Evolutionary conservation across 1,140 invertebrate species (phyloP).

Genomic region (Tetramorium parvispinum): DNA sequence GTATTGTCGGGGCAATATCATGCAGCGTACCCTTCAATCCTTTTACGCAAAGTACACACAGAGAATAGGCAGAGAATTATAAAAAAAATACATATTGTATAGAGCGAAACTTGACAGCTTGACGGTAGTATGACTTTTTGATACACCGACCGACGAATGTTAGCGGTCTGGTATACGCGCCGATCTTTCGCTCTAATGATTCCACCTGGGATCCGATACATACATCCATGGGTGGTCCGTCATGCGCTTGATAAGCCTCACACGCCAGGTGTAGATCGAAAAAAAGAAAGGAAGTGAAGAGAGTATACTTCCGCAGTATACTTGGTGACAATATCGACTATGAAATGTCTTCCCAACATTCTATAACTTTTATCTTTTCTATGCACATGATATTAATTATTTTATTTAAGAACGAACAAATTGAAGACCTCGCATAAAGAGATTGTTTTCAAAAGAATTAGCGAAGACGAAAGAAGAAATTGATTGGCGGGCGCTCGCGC

Average conservation of each 20-base stretch:
- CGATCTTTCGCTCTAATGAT: slow-evolving; percentile 58
- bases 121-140: slow-evolving; percentile 26
- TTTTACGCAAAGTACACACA: background rate
- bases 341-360: background rate
- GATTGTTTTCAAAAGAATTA: background rate
- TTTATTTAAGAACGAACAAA: background rate
- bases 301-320: background rate
- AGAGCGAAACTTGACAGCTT: slow-evolving; percentile 19
- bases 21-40: background rate
- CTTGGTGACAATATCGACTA: background rate
- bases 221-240: slow-evolving; percentile 61
- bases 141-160: slow-evolving; percentile 41
- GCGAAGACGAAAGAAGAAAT: background rate
- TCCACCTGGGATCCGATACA: slow-evolving; percentile 52
- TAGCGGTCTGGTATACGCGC: slow-evolving; percentile 27
- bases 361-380: background rate
- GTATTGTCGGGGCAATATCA: slow-evolving; percentile 41
- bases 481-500: slow-evolving; percentile 6
- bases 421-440: background rate
- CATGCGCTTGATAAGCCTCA: slow-evolving; percentile 62
- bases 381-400: background rate
- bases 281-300: slow-evolving; percentile 4
- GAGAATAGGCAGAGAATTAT: slow-evolving; percentile 15
- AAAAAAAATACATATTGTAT: background rate
- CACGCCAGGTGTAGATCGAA: slow-evolving; percentile 63